These are phyloP conservation scores for Alligator sinensis DNA, from an alignment of 2,113 vertebrate genomes.

Conservation along the genomic window DNA sequence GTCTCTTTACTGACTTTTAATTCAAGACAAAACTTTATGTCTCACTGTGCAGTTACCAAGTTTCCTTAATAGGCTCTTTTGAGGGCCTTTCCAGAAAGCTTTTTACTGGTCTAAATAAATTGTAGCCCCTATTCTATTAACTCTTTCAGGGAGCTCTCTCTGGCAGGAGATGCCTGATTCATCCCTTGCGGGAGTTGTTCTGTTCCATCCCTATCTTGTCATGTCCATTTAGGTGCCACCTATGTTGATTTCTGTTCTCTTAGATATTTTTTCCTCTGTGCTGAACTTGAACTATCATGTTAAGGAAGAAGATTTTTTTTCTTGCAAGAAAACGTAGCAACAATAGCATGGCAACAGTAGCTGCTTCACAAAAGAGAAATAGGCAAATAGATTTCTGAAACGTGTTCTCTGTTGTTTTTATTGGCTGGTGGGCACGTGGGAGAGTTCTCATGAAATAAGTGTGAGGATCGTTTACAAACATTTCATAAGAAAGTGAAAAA, in stretches of 20 bases:
- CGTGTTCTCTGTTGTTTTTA: slow-evolving; percentile 59
- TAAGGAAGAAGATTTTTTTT: slow-evolving; percentile 30
- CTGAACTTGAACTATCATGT: not conserved
- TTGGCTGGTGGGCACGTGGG: slow-evolving; percentile 51
- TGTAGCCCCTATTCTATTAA: slow-evolving; percentile 10
- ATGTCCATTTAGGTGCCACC: not conserved
- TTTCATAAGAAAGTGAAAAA: slow-evolving; percentile 58
- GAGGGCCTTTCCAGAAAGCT: not conserved
- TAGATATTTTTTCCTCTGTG: slow-evolving; percentile 38
- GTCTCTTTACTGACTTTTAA: not conserved
- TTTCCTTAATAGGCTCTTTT: not conserved
- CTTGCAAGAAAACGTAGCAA: slow-evolving; percentile 65
- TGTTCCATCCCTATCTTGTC: not conserved
- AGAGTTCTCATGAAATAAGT: slow-evolving; percentile 47
- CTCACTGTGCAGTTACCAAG: not conserved
- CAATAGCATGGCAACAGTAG: slow-evolving; percentile 73
- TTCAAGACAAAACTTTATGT: not conserved
- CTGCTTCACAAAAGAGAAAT: slow-evolving; percentile 59
- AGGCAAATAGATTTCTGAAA: slow-evolving; percentile 66
- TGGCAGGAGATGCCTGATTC: too few relatives aligned
- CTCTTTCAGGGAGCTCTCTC: not conserved
- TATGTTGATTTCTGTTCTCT: not conserved
- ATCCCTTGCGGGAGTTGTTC: not conserved
- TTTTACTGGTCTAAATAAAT: not conserved
- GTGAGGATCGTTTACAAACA: slow-evolving; percentile 64